A percentile compares a stretch with the other conserved stretches of the same genome.
Conservation (phyloP, 2,888 invertebrate species). For the Steinernema hermaphroditum region DNA sequence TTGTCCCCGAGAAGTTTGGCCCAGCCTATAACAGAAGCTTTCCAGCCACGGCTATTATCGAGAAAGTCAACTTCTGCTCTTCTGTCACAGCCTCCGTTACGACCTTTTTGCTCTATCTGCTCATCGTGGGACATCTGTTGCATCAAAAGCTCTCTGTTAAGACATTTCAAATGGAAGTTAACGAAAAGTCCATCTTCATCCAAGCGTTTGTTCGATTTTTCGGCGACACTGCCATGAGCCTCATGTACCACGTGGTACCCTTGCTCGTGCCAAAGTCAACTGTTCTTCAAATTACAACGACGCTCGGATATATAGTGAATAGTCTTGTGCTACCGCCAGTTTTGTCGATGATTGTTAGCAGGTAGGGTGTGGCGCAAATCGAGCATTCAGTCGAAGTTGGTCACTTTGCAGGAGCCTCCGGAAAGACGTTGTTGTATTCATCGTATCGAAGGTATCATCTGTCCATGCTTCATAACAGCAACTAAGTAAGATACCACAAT, state of each 20-base stretch:
- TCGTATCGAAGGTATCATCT: no score
- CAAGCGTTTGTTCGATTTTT: constrained; percentile 3
- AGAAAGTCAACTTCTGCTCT: neutral
- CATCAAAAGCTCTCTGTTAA: neutral
- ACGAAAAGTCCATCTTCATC: neutral
- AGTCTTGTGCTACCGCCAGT: neutral
- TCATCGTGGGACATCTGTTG: neutral
- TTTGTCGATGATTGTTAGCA: neutral
- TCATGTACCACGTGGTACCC: neutral
- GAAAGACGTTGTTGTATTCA: no score
- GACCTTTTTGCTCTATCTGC: neutral
- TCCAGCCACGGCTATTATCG: neutral
- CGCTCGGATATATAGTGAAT: neutral
- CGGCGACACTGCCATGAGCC: neutral
- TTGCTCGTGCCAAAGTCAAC: neutral
- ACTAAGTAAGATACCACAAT: no score
- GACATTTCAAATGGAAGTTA: neutral
- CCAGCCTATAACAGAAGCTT: neutral
- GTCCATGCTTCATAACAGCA: no score
- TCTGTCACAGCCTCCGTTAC: neutral
- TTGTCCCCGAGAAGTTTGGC: neutral
- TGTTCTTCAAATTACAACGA: neutral
- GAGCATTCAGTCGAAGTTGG: no score
- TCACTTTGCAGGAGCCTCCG: no score
- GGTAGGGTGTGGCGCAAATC: neutral